These are phyloP conservation scores for Papilio demoleus DNA, from an alignment of 2,888 invertebrate genomes.

Conservation along the genomic window DNA sequence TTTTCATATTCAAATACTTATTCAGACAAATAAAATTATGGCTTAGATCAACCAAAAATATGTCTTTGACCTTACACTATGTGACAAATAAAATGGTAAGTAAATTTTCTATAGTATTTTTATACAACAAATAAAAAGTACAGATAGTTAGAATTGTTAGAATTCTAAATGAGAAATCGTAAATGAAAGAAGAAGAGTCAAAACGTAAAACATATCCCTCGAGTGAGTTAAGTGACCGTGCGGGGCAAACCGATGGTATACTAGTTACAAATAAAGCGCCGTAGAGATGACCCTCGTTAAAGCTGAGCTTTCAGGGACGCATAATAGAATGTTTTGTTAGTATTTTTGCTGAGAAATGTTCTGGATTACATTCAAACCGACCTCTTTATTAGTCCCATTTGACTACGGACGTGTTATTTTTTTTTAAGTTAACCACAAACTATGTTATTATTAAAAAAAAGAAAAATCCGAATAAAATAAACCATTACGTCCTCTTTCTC, in stretches of 20 bases:
- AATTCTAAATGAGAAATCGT: not conserved
- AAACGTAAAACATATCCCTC: conserved; percentile 21
- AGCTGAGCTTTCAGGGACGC: conserved; percentile 17
- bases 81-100: not conserved
- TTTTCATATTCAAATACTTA: too few relatives aligned
- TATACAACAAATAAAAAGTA: not conserved
- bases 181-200: conserved; percentile 25
- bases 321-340: conserved; percentile 23
- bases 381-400: conserved; percentile 19
- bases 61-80: too few relatives aligned
- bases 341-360: conserved; percentile 18
- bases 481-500: too few relatives aligned
- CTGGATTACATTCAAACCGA: conserved; percentile 25
- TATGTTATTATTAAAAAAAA: not conserved
- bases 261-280: conserved; percentile 22
- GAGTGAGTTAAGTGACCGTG: conserved; percentile 17
- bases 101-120: too few relatives aligned
- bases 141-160: not conserved
- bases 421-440: not conserved
- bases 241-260: conserved; percentile 4
- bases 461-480: not conserved
- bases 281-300: conserved; percentile 29
- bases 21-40: too few relatives aligned
- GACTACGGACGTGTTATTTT: not conserved
- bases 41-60: too few relatives aligned